Evolutionary conservation across 92 coral and sea anemone species (phyloP), one percentile per base, ranked within the genome.

Genomic region (Isaurus tuberculatus): DNA sequence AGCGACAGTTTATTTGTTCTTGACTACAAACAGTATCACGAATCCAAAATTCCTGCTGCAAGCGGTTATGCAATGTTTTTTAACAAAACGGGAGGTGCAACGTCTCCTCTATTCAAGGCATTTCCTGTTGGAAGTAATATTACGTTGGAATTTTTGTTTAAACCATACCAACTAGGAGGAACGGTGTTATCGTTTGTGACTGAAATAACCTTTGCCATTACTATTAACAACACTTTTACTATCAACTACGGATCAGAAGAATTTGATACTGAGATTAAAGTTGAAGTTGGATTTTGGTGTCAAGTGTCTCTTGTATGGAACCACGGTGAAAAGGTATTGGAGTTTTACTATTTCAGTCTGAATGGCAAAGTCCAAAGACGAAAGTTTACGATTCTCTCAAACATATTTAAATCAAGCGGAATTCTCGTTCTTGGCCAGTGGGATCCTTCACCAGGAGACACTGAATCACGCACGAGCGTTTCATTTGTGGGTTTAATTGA

Each of bases 381-480:
- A 30, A 75, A 80, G 15, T 86, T 85, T 64, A 70, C 42, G 20
- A 77, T 90, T 23, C 13, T 64, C 1, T 63, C 77, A 23, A 78
- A 75, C 37, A 87, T 89, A 55, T 86, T 90, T 48, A 27, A 19
- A 13, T 83, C 93, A 14, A 88, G 88, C 31, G 93, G 90, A 34
- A 86, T 86, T 75, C 34, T 90, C 42, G 78, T 89, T 0, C 90
- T 90, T 25, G 93, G 93, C 4, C 86, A 86, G 44, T 90, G 93
- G 93, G 88, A 86, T 74, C 93, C 89, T 34, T 90, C 93, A 19
- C 84, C 88, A 14, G 88, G 90, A 19, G 90, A 90, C 72, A 90
- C 90, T 5, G 88, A 86, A 65, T 31, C 33, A 3, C 68, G 83
- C 22, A 77, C 86, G 44, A 66, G 74, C 32, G 32, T 80, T 33